Base-by-base conservation (phyloP, 2,797 vertebrate genomes). In the Ambastaia sidthimunki region DNA sequence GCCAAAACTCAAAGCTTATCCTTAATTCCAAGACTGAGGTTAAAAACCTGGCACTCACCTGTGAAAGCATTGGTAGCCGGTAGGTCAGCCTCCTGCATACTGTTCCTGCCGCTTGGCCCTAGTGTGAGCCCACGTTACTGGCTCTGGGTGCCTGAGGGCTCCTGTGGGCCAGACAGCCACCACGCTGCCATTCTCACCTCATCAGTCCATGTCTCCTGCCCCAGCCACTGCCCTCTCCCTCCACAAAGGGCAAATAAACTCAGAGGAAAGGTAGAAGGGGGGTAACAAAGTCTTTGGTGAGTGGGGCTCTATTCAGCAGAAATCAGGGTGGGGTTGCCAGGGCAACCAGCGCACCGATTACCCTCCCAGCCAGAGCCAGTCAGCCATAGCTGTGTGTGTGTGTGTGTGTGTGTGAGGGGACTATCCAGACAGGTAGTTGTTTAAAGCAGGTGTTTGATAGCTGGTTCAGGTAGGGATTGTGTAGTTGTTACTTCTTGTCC, bases 181-280 rank as follows among this genome's bases (percentile, higher is more conserved):
- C 93, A 94, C 90, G 91, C 94, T 93, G 95, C 95, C 97, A 98
- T 97, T 82, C 81, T 94, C 90, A 88, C 91, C 80, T 93, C 92
- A 92, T 90, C 88, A 93, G 92, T 93, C 94, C 94, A 96, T 57
- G 21, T 70, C 76, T 71, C 89, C 82, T 79, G 84, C 77, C 44
- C 86, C 80, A 37, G 25, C 57, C 82, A 79, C 88, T 25, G 79
- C 82, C 44, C 47, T 86, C 80, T 73, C 85, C 85, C 63, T 87
- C 71, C 86, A 76, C 63, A 21, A n/a, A 28, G 50, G 52, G 75
- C 48, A 73, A 69, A 31, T 55, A 18, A 48, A 69, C 54, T 71
- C 62, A 25, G 44, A 52, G 65, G 74, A 71, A 75, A 41, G 74
- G 70, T 13, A 25, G 57, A 54, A 23, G 55, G 63, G 34, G 78